phyloP scores from a whole-genome alignment of 2,888 invertebrate genomes.

The Caenorhabditis panamensis region DNA sequence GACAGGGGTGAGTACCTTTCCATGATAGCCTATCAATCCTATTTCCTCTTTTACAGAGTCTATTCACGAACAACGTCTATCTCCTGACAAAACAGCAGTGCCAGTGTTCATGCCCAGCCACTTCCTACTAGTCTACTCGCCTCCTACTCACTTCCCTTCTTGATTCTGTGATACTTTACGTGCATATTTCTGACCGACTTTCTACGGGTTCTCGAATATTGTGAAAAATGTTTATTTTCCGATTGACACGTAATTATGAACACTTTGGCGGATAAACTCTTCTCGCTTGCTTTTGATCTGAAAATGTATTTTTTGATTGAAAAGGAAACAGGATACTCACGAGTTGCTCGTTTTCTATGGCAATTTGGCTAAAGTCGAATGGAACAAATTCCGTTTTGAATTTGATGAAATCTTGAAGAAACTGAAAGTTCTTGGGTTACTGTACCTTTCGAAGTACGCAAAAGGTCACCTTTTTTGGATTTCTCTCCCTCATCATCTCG shows the following conservation, averaged over 20 bases:
- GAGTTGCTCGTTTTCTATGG: slow-evolving; percentile 33
- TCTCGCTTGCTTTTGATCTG: slow-evolving; percentile 12
- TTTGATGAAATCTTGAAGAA: slow-evolving; percentile 28
- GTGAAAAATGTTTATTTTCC: slow-evolving; percentile 9
- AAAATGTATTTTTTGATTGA: background rate
- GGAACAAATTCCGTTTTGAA: slow-evolving; percentile 26
- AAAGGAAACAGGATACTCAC: slow-evolving; percentile 15
- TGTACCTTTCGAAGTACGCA: background rate
- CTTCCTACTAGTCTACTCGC: slow-evolving; percentile 32
- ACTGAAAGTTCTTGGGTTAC: slow-evolving; percentile 11
- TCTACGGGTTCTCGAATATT: background rate
- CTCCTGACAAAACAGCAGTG: slow-evolving; percentile 65
- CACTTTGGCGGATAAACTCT: slow-evolving; percentile 30
- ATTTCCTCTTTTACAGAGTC: slow-evolving; percentile 51
- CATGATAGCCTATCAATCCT: no score
- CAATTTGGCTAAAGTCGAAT: slow-evolving; percentile 39
- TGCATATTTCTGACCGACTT: slow-evolving; percentile 1
- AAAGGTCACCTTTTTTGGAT: slow-evolving; percentile 20
- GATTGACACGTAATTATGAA: slow-evolving; percentile 10
- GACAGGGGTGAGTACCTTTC: slow-evolving; percentile 46
- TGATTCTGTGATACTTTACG: slow-evolving; percentile 18
- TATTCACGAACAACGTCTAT: slow-evolving; percentile 64
- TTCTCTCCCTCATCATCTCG: slow-evolving; percentile 35
- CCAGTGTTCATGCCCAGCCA: slow-evolving; percentile 59
- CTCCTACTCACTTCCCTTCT: no score